Base-by-base conservation (phyloP, 1,140 invertebrate species). In the Drosophila nasuta region DNA sequence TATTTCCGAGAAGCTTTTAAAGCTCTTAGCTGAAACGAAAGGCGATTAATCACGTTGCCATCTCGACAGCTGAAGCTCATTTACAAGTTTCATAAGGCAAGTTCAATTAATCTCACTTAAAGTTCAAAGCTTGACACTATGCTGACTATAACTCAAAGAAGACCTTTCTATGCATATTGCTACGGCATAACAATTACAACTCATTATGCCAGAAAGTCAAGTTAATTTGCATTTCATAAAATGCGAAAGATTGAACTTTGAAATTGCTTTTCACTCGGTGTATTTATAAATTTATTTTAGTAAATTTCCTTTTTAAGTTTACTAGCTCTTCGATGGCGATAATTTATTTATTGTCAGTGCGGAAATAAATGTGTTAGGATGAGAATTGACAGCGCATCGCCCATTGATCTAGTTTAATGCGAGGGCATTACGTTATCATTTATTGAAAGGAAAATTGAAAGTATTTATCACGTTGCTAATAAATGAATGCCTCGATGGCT, bases 391-490 rank as follows among this genome's bases (percentile, higher is more conserved):
- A 71, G 77, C 62, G 66, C 45, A 60, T 75, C 35, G 54, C 56
- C 56, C 81, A 85, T 86, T 86, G 82, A 86, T 86, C 79, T 87
- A 86, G 78, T 86, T 81, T 85, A 85, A 86, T 85, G 82, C 75
- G 33, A 46, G 78, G 70, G 82, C 82, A 85, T 85, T 86, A 86
- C 82, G 82, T 75, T 86, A 86, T 86, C 82, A 86, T 86, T 86
- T 87, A 87, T 87, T 82, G 82, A 86, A 75, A 75, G 77, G 77
- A 88, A 88, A 88, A 88, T 88, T 88, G 85, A 88, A 88, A 88
- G 85, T 89, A 88, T 88, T 88, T 88, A 88, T 88, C 85, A 88
- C 82, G 71, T 72, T 89, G 85, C 85, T 88, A 88, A 88, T 88
- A 88, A 88, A 88, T 88, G 85, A 79, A 88, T 88, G 74, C 74